These are phyloP conservation scores for Umimayanthus kanabou DNA, from an alignment of 92 coral and sea anemone genomes.

Conservation along the genomic window DNA sequence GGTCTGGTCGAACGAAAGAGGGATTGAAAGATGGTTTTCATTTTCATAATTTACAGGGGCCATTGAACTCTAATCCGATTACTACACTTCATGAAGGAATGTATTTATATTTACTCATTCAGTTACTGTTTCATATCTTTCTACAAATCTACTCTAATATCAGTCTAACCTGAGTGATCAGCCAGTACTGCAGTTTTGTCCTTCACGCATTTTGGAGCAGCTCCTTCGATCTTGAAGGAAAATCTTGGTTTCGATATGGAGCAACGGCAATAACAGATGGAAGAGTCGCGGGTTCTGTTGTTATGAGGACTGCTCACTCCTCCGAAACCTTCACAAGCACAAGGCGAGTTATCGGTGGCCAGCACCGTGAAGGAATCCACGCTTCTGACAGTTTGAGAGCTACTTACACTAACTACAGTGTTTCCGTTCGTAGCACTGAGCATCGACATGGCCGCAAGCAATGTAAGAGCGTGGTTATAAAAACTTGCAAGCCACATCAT, in stretches of 20 bases:
- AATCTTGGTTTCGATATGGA: neutral
- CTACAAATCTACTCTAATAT: neutral
- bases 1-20: no score
- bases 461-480: neutral
- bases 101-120: no score
- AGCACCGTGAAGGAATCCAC: conserved; percentile 12
- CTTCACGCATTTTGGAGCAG: conserved; percentile 7
- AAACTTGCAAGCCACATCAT: neutral
- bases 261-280: conserved; percentile 14
- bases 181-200: neutral
- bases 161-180: neutral
- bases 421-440: neutral
- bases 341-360: neutral
- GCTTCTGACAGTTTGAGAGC: neutral
- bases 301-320: neutral
- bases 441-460: neutral
- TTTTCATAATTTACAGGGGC: no score
- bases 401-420: neutral
- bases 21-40: no score
- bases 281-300: neutral
- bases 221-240: conserved; percentile 10
- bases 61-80: no score
- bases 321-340: conserved; percentile 11
- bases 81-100: no score
- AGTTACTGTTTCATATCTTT: no score